Base-by-base conservation (phyloP, 2,797 vertebrate species). In the Poliocrania exsul region DNA sequence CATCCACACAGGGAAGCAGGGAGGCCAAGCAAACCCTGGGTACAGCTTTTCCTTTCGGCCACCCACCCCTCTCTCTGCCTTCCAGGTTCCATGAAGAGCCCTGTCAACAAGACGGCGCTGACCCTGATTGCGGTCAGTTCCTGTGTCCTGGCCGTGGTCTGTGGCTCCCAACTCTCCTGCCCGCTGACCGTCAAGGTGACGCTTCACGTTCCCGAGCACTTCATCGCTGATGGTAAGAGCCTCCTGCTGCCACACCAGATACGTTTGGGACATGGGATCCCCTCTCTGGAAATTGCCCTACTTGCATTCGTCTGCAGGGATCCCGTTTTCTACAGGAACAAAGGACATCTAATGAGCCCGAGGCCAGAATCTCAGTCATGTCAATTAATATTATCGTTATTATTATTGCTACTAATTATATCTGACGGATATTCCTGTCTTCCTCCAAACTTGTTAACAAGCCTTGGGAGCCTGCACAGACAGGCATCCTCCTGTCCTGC, bases 161-260 rank as follows among this genome's bases (percentile, higher is more conserved):
- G 99, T 6, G 99, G 99, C 73, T 98, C 98, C 18, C 99, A 99
- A 97, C 98, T 99, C 46, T 98, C 99, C 97, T 99, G 99, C 97
- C 99, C 99, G 1, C 98, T 99, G 91, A 99, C 98, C 0, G 99
- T 99, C 97, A 99, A 99, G 98, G 99, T 99, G 97, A 99, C 99
- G 0, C 98, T 99, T 16, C 99, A 99, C 2, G 99, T 99, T 67
- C 99, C 99, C 0, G 99, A 99, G 93, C 99, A 99, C 97, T 99
- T 99, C 98, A 99, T 99, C 4, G 99, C 99, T 0, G 99, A 99
- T 6, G 99, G 99, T 99, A 98, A 99, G 99, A 83, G 10, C 54
- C 38, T 19, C 24, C 1, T 2, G 1, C 44, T 86, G 66, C 15
- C 33, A 10, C 42, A 10, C 23, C 0, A 5, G 2, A 1, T 13